phyloP scores from a whole-genome alignment of 2,888 invertebrate species.

The Tuta absoluta region DNA sequence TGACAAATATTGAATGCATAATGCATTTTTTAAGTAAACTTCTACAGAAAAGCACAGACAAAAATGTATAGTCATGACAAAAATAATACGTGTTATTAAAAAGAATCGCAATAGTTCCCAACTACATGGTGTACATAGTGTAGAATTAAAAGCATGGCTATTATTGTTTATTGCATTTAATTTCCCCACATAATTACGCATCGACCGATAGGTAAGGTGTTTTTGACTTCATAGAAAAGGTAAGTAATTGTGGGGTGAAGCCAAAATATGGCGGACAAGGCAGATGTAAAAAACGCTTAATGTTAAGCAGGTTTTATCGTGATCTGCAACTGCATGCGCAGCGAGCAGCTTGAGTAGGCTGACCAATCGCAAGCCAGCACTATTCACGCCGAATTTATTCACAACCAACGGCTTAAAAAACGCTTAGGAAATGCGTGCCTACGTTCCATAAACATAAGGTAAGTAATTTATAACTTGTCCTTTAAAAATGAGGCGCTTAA shows the following conservation, averaged over 20 bases:
- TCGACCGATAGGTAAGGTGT: slow-evolving; percentile 20
- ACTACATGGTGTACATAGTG: neutral
- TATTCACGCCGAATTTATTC: slow-evolving; percentile 58
- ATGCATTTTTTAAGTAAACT: slow-evolving; percentile 1
- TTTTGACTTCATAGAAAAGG: slow-evolving; percentile 7
- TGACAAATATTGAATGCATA: slow-evolving; percentile 19
- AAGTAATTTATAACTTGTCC: slow-evolving; percentile 16
- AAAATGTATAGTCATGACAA: neutral
- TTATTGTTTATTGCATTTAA: slow-evolving; percentile 4
- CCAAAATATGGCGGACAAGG: slow-evolving; percentile 46
- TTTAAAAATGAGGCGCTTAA: slow-evolving; percentile 10
- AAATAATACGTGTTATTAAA: neutral
- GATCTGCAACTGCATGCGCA: slow-evolving; percentile 72
- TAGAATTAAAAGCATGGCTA: slow-evolving; percentile 1
- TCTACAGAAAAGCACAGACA: neutral
- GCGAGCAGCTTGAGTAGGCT: slow-evolving; percentile 65
- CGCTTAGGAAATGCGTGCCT: slow-evolving; percentile 20
- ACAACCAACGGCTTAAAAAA: slow-evolving; percentile 38
- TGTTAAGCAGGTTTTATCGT: slow-evolving; percentile 64
- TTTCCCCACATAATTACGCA: neutral
- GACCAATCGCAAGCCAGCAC: slow-evolving; percentile 59
- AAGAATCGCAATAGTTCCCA: slow-evolving; percentile 4
- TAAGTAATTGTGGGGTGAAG: slow-evolving; percentile 40
- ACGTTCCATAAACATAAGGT: slow-evolving; percentile 23
- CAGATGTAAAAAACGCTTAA: slow-evolving; percentile 70